Evolutionary conservation across 2,888 invertebrate genomes (phyloP).

Genomic region (Eupithecia dodoneata): DNA sequence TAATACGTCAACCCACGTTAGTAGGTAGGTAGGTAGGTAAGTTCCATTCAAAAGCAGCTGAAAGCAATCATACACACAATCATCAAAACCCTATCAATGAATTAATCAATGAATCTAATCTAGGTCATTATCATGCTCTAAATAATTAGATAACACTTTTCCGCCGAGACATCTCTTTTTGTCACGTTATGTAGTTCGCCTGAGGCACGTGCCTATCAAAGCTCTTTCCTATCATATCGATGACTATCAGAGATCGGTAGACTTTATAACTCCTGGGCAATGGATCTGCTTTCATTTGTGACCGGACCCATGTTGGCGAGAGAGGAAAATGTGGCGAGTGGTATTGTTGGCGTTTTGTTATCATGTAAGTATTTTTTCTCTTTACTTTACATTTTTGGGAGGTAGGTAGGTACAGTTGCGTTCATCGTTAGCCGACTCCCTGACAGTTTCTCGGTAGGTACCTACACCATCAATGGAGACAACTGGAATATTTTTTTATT

Average conservation of each 20-base stretch:
- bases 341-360: conserved; percentile 42
- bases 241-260: conserved; percentile 23
- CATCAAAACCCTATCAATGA: conserved; percentile 1
- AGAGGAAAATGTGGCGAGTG: conserved; percentile 50
- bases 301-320: conserved; percentile 46
- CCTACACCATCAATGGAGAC: too few species aligned
- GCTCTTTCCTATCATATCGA: conserved; percentile 18
- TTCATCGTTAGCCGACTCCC: too few species aligned
- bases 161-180: conserved; percentile 30
- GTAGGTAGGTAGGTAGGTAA: background rate
- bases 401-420: background rate
- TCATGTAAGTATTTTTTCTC: conserved; percentile 39
- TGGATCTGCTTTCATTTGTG: conserved; percentile 42
- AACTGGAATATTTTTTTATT: too few species aligned
- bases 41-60: background rate
- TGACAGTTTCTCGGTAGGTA: too few species aligned
- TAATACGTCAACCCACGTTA: background rate
- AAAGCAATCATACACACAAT: background rate
- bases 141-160: conserved; percentile 25
- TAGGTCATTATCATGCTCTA: conserved; percentile 34
- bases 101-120: conserved; percentile 26
- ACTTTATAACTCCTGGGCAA: conserved; percentile 34
- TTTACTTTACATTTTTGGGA: background rate
- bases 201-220: conserved; percentile 40
- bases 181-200: conserved; percentile 49